Evolutionary conservation across 2,113 vertebrate species (phyloP).

Genomic region (Rhodinocichla rosea): DNA sequence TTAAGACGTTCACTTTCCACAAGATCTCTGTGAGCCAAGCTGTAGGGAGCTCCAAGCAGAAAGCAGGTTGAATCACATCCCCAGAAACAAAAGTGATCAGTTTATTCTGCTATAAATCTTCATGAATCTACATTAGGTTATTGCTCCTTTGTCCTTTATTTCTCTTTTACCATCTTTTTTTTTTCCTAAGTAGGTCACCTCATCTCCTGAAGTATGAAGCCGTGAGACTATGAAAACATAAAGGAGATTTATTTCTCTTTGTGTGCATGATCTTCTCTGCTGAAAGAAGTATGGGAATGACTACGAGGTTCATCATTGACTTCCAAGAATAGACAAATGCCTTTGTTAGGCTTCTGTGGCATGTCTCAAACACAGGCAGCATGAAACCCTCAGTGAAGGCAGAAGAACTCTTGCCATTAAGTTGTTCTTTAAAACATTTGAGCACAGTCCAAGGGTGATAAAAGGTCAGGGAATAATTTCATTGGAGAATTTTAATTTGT

Average conservation of each 20-base stretch:
- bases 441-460: neutral
- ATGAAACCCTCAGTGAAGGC: neutral
- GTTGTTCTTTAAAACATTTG: neutral
- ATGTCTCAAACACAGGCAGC: neutral
- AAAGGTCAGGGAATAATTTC: neutral
- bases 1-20: neutral
- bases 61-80: neutral
- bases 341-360: conserved; percentile 2
- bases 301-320: neutral
- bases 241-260: conserved; percentile 59
- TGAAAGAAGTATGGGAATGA: conserved; percentile 34
- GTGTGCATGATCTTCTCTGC: conserved; percentile 3
- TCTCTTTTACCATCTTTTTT: neutral
- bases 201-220: conserved; percentile 55
- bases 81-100: neutral
- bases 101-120: conserved; percentile 14
- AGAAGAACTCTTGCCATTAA: neutral
- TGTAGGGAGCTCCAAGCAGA: neutral
- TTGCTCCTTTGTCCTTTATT: conserved; percentile 54
- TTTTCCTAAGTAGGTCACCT: conserved; percentile 34
- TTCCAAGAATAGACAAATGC: conserved; percentile 48
- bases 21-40: neutral
- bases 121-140: neutral
- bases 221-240: conserved; percentile 40
- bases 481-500: neutral